Percentiles rank a stretch among this genome's conserved stretches.
Conservation (phyloP, 1,140 invertebrate species). For the Cherax destructor region DNA sequence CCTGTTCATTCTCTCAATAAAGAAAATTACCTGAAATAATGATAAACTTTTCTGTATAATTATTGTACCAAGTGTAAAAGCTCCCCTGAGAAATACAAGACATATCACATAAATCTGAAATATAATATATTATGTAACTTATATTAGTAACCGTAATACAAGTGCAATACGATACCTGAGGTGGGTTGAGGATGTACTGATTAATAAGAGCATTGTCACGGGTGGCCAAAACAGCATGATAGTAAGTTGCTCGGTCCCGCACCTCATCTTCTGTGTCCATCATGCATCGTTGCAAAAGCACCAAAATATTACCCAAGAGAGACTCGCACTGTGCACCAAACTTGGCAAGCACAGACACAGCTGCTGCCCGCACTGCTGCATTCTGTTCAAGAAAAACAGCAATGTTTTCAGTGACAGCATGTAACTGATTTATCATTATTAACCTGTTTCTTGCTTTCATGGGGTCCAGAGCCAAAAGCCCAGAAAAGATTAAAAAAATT, state of each 20-base stretch:
- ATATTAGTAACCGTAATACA: neutral
- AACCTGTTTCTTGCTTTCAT: too few species aligned
- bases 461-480: too few species aligned
- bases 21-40: neutral
- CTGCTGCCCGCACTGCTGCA: conserved; percentile 94
- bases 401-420: too few species aligned
- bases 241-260: conserved; percentile 97
- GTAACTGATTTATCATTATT: too few species aligned
- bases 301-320: conserved; percentile 89
- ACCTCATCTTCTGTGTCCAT: conserved; percentile 99
- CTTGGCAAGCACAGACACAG: conserved; percentile 96
- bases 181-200: conserved; percentile 89
- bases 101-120: too few species aligned
- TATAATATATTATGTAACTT: neutral
- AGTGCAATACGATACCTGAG: conserved; percentile 31
- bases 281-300: conserved; percentile 87
- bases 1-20: neutral
- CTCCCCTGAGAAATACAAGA: too few species aligned
- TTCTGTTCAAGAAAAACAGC: conserved; percentile 76
- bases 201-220: conserved; percentile 83
- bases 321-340: conserved; percentile 97
- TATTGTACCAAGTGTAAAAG: neutral
- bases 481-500: too few species aligned
- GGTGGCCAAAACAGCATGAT: conserved; percentile 87
- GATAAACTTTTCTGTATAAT: neutral